Percentiles rank a stretch among this genome's conserved stretches.
phyloP scores from a whole-genome alignment of 2,888 invertebrate species.

The Diaphora mendica region DNA sequence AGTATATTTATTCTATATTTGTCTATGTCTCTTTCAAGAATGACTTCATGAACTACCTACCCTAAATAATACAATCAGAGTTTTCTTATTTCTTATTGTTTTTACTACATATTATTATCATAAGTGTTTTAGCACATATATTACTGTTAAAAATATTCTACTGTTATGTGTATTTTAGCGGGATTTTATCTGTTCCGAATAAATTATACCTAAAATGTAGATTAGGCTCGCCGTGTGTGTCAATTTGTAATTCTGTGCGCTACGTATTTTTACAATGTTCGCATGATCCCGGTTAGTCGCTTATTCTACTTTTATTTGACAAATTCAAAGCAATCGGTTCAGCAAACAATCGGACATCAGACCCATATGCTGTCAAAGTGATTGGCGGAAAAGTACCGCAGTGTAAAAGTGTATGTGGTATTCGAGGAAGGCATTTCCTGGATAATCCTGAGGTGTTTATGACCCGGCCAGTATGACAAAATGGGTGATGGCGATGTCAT shows the following conservation, averaged over 20 bases:
- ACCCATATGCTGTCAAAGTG: not conserved
- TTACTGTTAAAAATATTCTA: not conserved
- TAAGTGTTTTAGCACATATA: not conserved
- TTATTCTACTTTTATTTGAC: not conserved
- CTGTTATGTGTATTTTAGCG: not conserved
- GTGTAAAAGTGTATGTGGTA: not conserved
- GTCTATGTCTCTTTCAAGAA: too few species aligned
- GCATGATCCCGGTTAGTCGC: not conserved
- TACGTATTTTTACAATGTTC: not conserved
- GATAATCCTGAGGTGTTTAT: too few species aligned
- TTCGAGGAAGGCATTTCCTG: not conserved
- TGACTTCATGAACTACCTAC: not conserved
- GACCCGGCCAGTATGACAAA: too few species aligned
- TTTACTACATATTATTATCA: not conserved
- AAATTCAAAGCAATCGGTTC: not conserved
- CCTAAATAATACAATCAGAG: not conserved
- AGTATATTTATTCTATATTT: too few species aligned
- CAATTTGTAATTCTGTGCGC: not conserved
- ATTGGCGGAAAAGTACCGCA: not conserved
- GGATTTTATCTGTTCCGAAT: not conserved
- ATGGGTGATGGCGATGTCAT: too few species aligned
- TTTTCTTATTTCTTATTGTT: not conserved
- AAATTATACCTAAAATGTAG: conserved; percentile 2
- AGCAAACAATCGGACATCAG: not conserved
- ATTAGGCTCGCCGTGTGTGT: not conserved